phyloP scores from a whole-genome alignment of 2,888 invertebrate genomes.

The Petrolisthes cinctipes region DNA sequence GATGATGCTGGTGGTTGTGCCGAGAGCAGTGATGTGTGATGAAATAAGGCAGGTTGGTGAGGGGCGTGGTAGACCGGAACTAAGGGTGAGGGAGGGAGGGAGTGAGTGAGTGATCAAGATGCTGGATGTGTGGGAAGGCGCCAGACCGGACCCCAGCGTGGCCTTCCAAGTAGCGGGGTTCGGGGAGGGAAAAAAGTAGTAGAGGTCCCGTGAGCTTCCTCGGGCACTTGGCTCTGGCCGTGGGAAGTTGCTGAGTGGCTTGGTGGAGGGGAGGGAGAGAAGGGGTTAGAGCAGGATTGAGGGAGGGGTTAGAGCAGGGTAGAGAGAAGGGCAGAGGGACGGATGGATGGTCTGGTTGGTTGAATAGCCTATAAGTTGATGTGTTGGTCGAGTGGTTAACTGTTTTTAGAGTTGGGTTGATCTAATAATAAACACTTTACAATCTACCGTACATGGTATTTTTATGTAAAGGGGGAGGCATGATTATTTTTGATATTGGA shows the following conservation, averaged over 20 bases:
- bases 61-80: background rate
- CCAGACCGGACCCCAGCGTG: background rate
- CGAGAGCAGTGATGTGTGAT: background rate
- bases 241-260: conserved; percentile 30
- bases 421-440: too few species aligned
- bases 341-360: background rate
- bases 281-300: background rate
- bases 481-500: too few species aligned
- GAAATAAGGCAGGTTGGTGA: background rate
- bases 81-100: background rate
- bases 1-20: background rate
- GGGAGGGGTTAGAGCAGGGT: background rate
- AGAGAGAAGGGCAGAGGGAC: background rate
- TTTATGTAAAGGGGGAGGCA: too few species aligned
- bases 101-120: conserved; percentile 12
- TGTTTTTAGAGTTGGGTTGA: background rate
- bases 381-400: background rate
- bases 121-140: conserved; percentile 11
- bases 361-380: background rate
- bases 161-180: conserved; percentile 1
- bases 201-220: conserved; percentile 4
- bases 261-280: background rate
- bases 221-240: conserved; percentile 36
- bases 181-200: background rate
- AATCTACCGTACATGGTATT: too few species aligned